A percentile compares a stretch with the other conserved stretches of the same genome.
Evolutionary conservation across 2,888 invertebrate species (phyloP).

Genomic region (Patella caerulea): DNA sequence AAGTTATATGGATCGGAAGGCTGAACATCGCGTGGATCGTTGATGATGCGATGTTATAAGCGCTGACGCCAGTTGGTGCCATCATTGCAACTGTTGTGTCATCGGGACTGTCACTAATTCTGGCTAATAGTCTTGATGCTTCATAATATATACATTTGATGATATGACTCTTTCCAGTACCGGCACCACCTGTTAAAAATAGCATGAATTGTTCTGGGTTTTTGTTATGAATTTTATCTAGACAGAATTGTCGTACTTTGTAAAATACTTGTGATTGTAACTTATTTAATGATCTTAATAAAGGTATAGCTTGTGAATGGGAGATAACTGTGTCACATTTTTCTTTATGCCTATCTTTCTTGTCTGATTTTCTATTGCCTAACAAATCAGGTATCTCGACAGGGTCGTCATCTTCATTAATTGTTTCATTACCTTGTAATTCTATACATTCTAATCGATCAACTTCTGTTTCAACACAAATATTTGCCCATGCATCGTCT

Average conservation of each 20-base stretch:
- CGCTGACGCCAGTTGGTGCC: background rate
- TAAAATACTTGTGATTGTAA: constrained; percentile 27
- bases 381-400: background rate
- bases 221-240: constrained; percentile 1
- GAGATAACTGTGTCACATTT: background rate
- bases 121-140: constrained; percentile 13
- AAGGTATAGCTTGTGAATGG: background rate
- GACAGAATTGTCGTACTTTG: constrained; percentile 24
- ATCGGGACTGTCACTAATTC: constrained; percentile 7
- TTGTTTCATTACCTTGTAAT: background rate
- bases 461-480: constrained; percentile 6
- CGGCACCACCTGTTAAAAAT: constrained; percentile 26
- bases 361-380: background rate
- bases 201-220: constrained; percentile 13
- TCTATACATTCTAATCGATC: background rate
- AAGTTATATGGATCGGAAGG: background rate
- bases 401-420: background rate
- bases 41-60: constrained; percentile 18
- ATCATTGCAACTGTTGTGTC: constrained; percentile 19
- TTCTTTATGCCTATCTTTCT: background rate
- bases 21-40: constrained; percentile 4
- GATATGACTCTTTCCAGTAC: constrained; percentile 21
- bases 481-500: constrained; percentile 19
- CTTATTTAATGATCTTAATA: constrained; percentile 19
- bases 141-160: constrained; percentile 24